Conservation (phyloP, 2,113 vertebrate genomes). For the Scalopus aquaticus region DNA sequence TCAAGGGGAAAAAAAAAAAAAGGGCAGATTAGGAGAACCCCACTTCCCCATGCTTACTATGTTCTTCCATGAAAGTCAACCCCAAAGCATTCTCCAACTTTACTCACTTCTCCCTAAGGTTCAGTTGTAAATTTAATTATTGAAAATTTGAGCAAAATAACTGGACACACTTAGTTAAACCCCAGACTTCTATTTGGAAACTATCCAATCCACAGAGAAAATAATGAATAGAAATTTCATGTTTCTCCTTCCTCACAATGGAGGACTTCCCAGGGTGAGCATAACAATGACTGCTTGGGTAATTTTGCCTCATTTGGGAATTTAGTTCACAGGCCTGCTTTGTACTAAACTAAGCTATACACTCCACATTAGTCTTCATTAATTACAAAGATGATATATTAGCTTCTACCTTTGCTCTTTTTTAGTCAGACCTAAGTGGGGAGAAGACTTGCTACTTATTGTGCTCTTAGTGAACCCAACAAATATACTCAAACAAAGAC, state of each 20-base stretch:
- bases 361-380: not conserved
- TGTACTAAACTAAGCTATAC: not conserved
- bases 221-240: not conserved
- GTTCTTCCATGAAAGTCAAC: not conserved
- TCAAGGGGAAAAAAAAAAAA: not conserved
- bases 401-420: not conserved
- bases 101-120: not conserved
- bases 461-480: not conserved
- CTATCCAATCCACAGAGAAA: rapidly evolving
- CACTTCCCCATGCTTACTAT: not conserved
- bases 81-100: not conserved
- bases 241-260: not conserved
- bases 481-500: not conserved
- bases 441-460: not conserved
- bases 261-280: not conserved
- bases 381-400: not conserved
- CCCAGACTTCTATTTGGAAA: not conserved
- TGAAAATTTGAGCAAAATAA: not conserved
- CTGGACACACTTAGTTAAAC: not conserved
- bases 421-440: not conserved
- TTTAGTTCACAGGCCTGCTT: not conserved
- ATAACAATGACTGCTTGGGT: not conserved
- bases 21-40: not conserved
- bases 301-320: not conserved
- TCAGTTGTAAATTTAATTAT: not conserved